phyloP scores from a whole-genome alignment of 1,140 invertebrate genomes.

The Gryon sp. region DNA sequence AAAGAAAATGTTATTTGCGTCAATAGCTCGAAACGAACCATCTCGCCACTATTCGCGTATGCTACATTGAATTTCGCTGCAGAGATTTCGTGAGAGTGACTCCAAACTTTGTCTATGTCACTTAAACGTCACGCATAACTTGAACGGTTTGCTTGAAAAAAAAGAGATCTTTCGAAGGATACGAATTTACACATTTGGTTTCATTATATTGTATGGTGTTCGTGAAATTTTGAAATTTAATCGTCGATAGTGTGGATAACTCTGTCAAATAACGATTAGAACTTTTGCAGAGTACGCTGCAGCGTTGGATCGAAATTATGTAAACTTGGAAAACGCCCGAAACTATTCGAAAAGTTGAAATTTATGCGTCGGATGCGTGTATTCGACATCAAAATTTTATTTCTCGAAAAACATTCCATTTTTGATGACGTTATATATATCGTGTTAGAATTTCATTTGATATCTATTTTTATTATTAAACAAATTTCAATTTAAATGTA shows the following conservation, averaged over 20 bases:
- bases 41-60: slow-evolving; percentile 39
- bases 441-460: not conserved
- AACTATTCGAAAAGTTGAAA: not conserved
- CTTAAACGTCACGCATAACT: too few relatives aligned
- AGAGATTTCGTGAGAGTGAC: slow-evolving; percentile 13
- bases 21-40: slow-evolving; percentile 51
- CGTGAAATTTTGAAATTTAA: slow-evolving; percentile 1
- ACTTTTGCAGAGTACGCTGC: not conserved
- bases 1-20: slow-evolving; percentile 53
- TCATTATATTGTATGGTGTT: slow-evolving; percentile 14
- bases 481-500: not conserved
- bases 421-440: not conserved
- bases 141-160: too few relatives aligned
- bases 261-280: slow-evolving; percentile 11
- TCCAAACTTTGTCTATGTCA: slow-evolving; percentile 15
- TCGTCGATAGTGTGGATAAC: slow-evolving; percentile 1
- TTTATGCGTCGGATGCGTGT: not conserved
- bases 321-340: slow-evolving; percentile 18
- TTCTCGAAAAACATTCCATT: not conserved
- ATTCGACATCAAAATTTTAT: slow-evolving; percentile 9
- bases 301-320: slow-evolving; percentile 11
- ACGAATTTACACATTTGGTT: slow-evolving; percentile 1
- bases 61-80: slow-evolving; percentile 39
- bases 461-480: slow-evolving; percentile 1
- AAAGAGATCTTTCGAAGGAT: too few relatives aligned